phyloP scores from a whole-genome alignment of 2,113 vertebrate species.

The Erinaceus europaeus region DNA sequence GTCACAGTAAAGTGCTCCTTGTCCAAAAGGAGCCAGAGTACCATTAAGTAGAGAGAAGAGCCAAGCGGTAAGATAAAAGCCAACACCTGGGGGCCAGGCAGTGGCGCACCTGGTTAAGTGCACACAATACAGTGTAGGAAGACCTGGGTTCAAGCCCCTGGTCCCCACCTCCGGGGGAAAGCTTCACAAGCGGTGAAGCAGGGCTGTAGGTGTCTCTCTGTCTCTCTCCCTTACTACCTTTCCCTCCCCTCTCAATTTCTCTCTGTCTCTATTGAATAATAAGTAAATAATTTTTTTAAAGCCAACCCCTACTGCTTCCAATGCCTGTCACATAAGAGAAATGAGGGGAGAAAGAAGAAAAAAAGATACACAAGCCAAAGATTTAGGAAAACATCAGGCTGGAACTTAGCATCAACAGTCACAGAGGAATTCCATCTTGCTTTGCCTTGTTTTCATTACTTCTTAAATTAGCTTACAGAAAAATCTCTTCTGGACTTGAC shows the following conservation, averaged over 20 bases:
- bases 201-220: too few species aligned
- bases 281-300: too few species aligned
- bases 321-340: background rate
- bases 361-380: background rate
- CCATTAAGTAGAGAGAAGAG: background rate
- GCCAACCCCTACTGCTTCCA: background rate
- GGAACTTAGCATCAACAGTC: background rate
- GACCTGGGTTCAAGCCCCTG: too few species aligned
- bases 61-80: background rate
- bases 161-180: too few species aligned
- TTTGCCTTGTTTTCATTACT: constrained; percentile 68
- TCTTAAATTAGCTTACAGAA: constrained; percentile 73
- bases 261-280: too few species aligned
- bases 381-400: constrained; percentile 16
- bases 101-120: too few species aligned
- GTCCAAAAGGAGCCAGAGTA: background rate
- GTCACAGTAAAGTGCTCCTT: background rate
- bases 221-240: too few species aligned
- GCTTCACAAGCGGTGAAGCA: too few species aligned
- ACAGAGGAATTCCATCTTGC: constrained; percentile 49
- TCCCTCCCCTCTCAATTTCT: too few species aligned
- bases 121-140: too few species aligned
- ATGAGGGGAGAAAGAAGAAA: background rate
- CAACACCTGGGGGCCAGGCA: too few species aligned
- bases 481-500: constrained; percentile 56